Evolutionary conservation across 2,888 invertebrate genomes (phyloP).

Genomic region (Aethes cnicana): DNA sequence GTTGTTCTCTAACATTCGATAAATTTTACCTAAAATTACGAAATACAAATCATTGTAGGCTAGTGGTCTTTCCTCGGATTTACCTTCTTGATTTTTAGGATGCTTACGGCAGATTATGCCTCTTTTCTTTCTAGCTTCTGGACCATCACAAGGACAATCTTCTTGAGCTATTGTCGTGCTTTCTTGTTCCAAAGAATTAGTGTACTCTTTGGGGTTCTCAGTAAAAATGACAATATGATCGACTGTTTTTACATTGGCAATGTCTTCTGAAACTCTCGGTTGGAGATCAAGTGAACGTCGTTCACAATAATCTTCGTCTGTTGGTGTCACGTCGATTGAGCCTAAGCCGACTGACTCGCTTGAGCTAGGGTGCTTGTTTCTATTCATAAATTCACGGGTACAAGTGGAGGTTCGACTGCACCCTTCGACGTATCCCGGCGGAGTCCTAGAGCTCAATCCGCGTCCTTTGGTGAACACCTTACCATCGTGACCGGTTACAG

Average conservation of each 20-base stretch:
- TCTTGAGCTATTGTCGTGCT: conserved; percentile 22
- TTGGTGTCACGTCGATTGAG: conserved; percentile 28
- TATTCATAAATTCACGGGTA: conserved; percentile 63
- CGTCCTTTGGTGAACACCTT: conserved; percentile 36
- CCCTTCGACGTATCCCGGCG: conserved; percentile 69
- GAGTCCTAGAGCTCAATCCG: conserved; percentile 57
- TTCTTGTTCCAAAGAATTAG: conserved; percentile 15
- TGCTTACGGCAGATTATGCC: conserved; percentile 17
- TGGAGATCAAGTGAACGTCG: conserved; percentile 57
- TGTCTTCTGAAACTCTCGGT: conserved; percentile 46
- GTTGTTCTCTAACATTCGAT: conserved; percentile 38
- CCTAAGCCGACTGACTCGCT: too few species aligned
- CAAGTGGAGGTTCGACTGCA: conserved; percentile 74
- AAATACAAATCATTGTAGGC: conserved; percentile 50
- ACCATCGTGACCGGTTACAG: conserved; percentile 47
- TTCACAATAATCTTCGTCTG: conserved; percentile 73
- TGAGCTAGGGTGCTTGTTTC: conserved; percentile 43
- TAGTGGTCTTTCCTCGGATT: conserved; percentile 29
- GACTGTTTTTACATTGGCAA: background rate
- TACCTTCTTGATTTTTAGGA: conserved; percentile 23
- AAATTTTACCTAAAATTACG: conserved; percentile 45
- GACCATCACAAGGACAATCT: conserved; percentile 41
- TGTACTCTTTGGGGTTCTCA: background rate
- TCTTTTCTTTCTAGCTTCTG: conserved; percentile 44
- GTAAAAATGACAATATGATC: background rate